Evolutionary conservation across 64 coral and sea anemone species (phyloP).

Genomic region (Montipora capricornis): DNA sequence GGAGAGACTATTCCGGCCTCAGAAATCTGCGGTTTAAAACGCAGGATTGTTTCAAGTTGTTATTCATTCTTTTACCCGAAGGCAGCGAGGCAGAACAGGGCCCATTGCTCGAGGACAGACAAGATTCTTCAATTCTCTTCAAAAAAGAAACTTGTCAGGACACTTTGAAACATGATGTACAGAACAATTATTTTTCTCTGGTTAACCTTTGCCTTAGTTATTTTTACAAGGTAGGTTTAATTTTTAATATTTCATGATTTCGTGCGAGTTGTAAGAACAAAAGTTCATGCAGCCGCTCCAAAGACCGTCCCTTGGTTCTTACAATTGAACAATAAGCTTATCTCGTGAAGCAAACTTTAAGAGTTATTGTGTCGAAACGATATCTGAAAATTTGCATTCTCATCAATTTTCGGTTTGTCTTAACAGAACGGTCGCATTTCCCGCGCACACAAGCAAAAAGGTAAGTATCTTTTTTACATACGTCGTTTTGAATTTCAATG

Average conservation of each 20-base stretch:
- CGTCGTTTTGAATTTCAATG: not conserved
- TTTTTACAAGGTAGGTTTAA: constrained; percentile 33
- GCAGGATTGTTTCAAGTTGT: not conserved
- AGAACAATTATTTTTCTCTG: constrained; percentile 11
- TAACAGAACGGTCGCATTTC: not conserved
- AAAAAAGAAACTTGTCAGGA: not conserved
- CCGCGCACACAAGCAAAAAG: not conserved
- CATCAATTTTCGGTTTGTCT: not conserved
- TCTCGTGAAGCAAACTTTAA: not conserved
- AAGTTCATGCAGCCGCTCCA: not conserved
- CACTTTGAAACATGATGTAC: constrained; percentile 8
- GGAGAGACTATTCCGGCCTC: not conserved
- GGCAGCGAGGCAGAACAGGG: constrained; percentile 1
- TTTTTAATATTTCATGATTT: not conserved
- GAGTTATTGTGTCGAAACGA: not conserved
- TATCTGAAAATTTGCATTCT: not conserved
- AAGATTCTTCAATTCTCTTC: not conserved
- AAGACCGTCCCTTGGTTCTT: not conserved
- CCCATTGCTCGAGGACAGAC: not conserved
- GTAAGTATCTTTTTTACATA: not conserved
- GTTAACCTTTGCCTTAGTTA: not conserved
- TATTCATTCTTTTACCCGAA: constrained; percentile 14
- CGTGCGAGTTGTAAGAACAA: not conserved
- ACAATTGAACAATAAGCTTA: not conserved
- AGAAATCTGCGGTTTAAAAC: constrained; percentile 18